Conservation (phyloP, 2,888 invertebrate species). For the Germaria angustata region DNA sequence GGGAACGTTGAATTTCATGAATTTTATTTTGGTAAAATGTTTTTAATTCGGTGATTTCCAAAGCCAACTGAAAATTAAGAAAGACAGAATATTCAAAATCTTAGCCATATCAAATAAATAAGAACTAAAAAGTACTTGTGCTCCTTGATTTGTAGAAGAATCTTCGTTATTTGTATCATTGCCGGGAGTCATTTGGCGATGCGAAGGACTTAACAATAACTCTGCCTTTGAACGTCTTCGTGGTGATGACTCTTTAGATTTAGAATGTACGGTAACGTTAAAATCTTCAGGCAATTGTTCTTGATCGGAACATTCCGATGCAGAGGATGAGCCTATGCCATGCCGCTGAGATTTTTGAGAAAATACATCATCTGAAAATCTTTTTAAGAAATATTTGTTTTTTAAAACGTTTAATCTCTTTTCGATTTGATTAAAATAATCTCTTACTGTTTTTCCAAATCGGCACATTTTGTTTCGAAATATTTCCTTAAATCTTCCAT, state of each 20-base stretch:
- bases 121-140: constrained; percentile 65
- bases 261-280: constrained; percentile 29
- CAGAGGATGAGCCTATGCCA: constrained; percentile 75
- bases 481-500: constrained; percentile 90
- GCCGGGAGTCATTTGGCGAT: constrained; percentile 79
- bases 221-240: constrained; percentile 77
- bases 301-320: constrained; percentile 77
- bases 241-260: constrained; percentile 74
- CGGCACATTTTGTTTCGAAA: constrained; percentile 89
- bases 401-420: no score
- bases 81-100: neutral
- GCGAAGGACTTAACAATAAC: constrained; percentile 78
- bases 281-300: constrained; percentile 76
- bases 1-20: constrained; percentile 74
- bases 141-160: constrained; percentile 39
- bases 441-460: constrained; percentile 87
- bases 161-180: constrained; percentile 70
- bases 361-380: constrained; percentile 85
- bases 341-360: constrained; percentile 85
- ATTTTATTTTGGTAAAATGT: constrained; percentile 78
- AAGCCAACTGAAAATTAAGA: constrained; percentile 68
- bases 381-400: constrained; percentile 71
- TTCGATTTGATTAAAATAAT: neutral
- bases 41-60: constrained; percentile 76
- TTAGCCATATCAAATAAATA: neutral